Base-by-base conservation (phyloP, 2,888 invertebrate genomes). In the Eristalis tenax region DNA sequence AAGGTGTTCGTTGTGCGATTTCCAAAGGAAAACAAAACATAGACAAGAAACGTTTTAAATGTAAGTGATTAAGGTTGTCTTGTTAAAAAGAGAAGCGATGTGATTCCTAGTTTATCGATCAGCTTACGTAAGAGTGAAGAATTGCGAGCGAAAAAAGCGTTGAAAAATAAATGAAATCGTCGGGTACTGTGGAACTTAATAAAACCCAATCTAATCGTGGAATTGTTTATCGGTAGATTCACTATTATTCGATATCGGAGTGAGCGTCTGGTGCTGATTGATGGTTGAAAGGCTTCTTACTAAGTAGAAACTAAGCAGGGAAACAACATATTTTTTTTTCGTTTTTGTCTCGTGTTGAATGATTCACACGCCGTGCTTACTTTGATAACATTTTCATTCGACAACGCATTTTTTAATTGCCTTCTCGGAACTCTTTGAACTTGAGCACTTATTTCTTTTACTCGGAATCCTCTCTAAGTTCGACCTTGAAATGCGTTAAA, bases 221-320 rank as follows among this genome's bases (percentile, higher is more conserved):
- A 40, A 73, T 66, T 43, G 35, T 71, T 85, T 81, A 85, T 85
- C 84, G 71, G 63, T 76, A 78, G 63, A 75, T 68, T 66, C 71
- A 56, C 35, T 28, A 64, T 74, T 56, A 63, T 23, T 66, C 63
- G 81, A 71, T 84, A 84, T 76, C 56, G 8, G 32, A 80, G 43
- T 38, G 64, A 50, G 23, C 56, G 18, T 63, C 18, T 56, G 63
- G 43, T 59, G 61, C 11, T 22, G 38, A 4, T 65, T 56, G 40
- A 76, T 76, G 76, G 73, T 76, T 73, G 43, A 63, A 32, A 50
- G 38, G 5, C 18, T 50, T 56, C 32, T 66, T 26, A 2, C 2
- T 26, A 10, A 32, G 32, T 32, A 13, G 50, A 18, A 50, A n/a
- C 8, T 38, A 13, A 13, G 38, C 38, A 13, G 38, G 11, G 13